These are phyloP conservation scores for Campaea margaritaria DNA, from an alignment of 2,888 invertebrate species.

Conservation along the genomic window DNA sequence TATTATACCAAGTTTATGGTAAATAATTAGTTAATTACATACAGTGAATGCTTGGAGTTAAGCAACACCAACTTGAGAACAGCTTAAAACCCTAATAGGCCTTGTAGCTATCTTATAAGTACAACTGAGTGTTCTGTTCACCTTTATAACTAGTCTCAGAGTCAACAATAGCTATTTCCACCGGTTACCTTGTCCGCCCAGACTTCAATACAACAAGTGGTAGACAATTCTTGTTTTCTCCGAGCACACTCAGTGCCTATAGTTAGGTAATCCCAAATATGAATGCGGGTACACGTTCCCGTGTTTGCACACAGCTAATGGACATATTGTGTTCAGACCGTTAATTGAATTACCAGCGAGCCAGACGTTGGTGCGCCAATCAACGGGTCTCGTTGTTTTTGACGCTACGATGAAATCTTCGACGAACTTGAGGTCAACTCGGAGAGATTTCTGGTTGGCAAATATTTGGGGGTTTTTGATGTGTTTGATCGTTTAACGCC, in stretches of 20 bases:
- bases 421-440: conserved; percentile 42
- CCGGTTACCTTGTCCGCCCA: background rate
- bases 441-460: conserved; percentile 7
- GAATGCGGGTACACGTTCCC: conserved; percentile 42
- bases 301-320: conserved; percentile 73
- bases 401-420: conserved; percentile 61
- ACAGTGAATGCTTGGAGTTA: too few relatives aligned
- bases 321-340: conserved; percentile 75
- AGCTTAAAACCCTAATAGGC: too few relatives aligned
- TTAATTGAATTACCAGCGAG: conserved; percentile 77
- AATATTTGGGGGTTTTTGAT: conserved; percentile 5
- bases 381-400: conserved; percentile 72
- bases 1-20: too few relatives aligned
- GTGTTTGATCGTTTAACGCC: background rate
- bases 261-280: conserved; percentile 42
- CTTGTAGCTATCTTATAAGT: too few relatives aligned
- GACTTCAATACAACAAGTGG: conserved; percentile 5
- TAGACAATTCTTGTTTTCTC: conserved; percentile 3
- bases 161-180: background rate
- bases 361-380: conserved; percentile 62
- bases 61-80: too few relatives aligned
- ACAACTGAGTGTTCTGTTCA: too few relatives aligned
- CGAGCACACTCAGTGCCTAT: conserved; percentile 7
- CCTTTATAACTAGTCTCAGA: background rate
- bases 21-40: too few relatives aligned